These are phyloP conservation scores for Apis dorsata DNA, from an alignment of 1,140 invertebrate genomes.

Conservation along the genomic window DNA sequence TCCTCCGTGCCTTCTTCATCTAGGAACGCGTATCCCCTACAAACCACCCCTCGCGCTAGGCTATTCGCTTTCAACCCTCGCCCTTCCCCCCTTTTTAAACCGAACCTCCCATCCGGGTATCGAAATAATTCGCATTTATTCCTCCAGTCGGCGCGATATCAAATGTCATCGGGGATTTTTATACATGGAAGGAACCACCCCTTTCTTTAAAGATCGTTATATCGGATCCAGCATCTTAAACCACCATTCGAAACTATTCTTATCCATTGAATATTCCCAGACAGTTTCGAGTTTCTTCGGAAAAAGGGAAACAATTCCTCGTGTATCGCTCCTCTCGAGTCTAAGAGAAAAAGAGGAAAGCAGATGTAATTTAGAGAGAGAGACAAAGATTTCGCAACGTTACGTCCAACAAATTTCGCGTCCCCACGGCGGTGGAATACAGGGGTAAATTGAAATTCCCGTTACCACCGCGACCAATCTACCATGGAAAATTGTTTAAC, in stretches of 20 bases:
- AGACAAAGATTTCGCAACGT: not conserved
- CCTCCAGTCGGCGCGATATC: not conserved
- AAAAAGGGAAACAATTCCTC: too few relatives aligned
- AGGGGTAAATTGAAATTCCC: not conserved
- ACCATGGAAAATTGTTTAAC: not conserved
- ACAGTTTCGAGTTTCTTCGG: too few relatives aligned
- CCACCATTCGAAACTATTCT: too few relatives aligned
- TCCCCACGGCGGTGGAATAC: not conserved
- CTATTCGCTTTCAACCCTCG: slow-evolving; percentile 50
- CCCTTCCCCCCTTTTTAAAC: slow-evolving; percentile 26
- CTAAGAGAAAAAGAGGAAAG: not conserved
- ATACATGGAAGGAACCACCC: too few relatives aligned
- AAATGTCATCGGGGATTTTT: too few relatives aligned
- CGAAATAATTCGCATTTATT: slow-evolving; percentile 68
- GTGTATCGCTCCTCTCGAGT: too few relatives aligned
- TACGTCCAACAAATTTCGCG: not conserved
- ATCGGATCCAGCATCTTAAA: too few relatives aligned
- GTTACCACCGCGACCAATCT: not conserved
- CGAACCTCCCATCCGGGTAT: slow-evolving; percentile 53
- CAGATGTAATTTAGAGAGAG: not conserved
- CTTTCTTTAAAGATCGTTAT: too few relatives aligned
- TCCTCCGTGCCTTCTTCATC: slow-evolving; percentile 31
- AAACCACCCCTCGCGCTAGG: slow-evolving; percentile 52
- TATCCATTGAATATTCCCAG: too few relatives aligned
- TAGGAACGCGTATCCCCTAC: slow-evolving; percentile 58